These are phyloP conservation scores for Orthosia gracilis DNA, from an alignment of 2,888 invertebrate species.

Conservation along the genomic window DNA sequence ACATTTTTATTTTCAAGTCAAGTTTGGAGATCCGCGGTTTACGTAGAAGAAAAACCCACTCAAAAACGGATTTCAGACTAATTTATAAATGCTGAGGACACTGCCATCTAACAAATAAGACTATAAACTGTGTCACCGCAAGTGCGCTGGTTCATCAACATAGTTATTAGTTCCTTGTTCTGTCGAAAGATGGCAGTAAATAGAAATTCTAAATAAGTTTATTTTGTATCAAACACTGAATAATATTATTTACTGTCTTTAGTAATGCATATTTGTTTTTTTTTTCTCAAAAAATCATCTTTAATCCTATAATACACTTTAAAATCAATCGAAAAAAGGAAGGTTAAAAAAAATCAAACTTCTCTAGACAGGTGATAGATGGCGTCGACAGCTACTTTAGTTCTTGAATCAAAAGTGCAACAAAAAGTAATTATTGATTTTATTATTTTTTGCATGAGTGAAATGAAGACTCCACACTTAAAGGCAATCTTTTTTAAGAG, in stretches of 20 bases:
- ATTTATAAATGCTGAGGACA: neutral
- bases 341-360: neutral
- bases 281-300: too few relatives aligned
- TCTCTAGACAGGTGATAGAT: constrained; percentile 8
- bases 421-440: neutral
- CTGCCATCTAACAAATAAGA: constrained; percentile 33
- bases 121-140: neutral
- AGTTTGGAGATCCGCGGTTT: neutral
- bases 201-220: neutral
- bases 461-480: too few relatives aligned
- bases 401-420: neutral
- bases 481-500: too few relatives aligned
- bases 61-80: neutral
- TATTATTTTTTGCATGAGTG: too few relatives aligned
- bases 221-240: neutral
- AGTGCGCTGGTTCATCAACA: too few relatives aligned
- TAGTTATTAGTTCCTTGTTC: neutral
- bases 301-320: too few relatives aligned
- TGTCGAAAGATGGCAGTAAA: constrained; percentile 39
- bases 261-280: too few relatives aligned
- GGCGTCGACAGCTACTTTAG: constrained; percentile 1
- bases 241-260: too few relatives aligned
- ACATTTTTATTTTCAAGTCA: neutral
- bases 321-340: neutral
- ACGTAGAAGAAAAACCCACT: neutral